These are phyloP conservation scores for Clinocottus analis DNA, from an alignment of 2,113 vertebrate genomes.

Conservation along the genomic window DNA sequence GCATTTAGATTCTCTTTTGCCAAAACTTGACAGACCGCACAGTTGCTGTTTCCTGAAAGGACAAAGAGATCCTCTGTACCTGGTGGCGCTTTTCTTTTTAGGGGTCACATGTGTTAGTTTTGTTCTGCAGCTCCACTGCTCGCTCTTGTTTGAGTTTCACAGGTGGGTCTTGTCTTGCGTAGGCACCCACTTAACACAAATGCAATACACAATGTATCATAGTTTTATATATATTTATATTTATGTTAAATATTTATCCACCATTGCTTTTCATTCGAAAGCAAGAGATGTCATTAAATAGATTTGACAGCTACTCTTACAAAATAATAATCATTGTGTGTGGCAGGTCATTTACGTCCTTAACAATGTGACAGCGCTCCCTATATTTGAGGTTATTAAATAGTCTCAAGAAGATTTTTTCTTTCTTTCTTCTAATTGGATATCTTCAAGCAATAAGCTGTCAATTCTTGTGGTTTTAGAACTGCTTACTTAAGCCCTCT, in stretches of 20 bases:
- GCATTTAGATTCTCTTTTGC: conserved; percentile 13
- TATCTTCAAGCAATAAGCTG: background rate
- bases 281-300: conserved; percentile 3
- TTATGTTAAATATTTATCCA: background rate
- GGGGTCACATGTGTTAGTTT: background rate
- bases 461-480: conserved; percentile 3
- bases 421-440: background rate
- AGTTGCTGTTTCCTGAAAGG: conserved; percentile 5
- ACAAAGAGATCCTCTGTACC: background rate
- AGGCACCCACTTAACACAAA: background rate
- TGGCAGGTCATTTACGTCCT: conserved; percentile 7
- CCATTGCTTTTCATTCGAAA: background rate
- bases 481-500: background rate
- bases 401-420: background rate
- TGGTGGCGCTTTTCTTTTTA: background rate
- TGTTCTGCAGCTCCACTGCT: background rate
- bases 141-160: conserved; percentile 1
- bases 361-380: background rate
- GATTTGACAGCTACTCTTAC: background rate
- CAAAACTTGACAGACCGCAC: background rate
- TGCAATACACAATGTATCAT: background rate
- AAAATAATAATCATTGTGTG: conserved; percentile 21
- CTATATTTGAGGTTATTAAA: background rate
- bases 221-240: conserved; percentile 5
- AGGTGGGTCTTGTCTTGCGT: background rate